Evolutionary conservation across 2,797 vertebrate genomes (phyloP), one percentile per base, ranked within the genome.

Genomic region (Chelon labrosus): DNA sequence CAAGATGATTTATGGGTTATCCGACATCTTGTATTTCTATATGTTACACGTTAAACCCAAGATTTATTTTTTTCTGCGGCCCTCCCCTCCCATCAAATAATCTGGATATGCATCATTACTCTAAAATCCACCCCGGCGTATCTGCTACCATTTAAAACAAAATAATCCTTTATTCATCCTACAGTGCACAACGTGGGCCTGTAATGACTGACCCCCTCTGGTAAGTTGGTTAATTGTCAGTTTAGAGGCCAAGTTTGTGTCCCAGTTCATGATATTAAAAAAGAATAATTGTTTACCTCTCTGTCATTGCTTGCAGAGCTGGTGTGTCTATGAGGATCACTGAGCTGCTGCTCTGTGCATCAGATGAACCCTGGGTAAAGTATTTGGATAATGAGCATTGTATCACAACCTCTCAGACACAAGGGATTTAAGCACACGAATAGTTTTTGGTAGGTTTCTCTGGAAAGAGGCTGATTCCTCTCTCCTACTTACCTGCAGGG

Each of bases 261-360:
- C 22, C 10, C 5, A 12, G 31, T 14, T 27, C 4, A 27, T 16
- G 9, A 4, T 57, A 38, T 50, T 19, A 6, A 39, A 38, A 19
- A 39, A 59, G 14, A 42, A 38, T 12, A 20, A 39, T 11, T n/a
- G 0, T 4, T 41, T 94, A 95, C 95, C 94, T 88, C 49, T 94
- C 83, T 19, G 79, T 89, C 55, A 71, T 65, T 3, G 60, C 70
- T 69, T 83, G 67, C 68, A 94, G 84, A 22, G 84, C 88, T 3
- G 94, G 73, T 0, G 96, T 96, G 77, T 96, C 94, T 64, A 96
- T 61, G 65, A 92, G 59, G 47, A 91, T 93, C 73, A 91, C 82
- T 1, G 77, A 80, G 65, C 57, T 60, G 51, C 50, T 87, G 58
- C 70, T 84, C 2, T 37, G 73, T 6, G 39, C 31, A 1, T 81